Conservation (phyloP, 1,140 invertebrate genomes). For the Caenorhabditis latens region DNA sequence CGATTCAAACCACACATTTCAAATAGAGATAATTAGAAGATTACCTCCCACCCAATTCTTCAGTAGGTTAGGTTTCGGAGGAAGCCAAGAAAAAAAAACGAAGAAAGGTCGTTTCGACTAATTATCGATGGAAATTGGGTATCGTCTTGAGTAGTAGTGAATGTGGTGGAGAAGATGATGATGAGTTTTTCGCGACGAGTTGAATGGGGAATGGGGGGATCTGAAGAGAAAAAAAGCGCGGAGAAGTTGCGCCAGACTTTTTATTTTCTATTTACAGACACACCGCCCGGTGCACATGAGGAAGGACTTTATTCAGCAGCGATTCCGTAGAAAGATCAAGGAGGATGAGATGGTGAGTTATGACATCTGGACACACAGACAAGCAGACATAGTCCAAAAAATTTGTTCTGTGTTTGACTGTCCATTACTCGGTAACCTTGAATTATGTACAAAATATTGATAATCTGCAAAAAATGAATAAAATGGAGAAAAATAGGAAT, state of each 20-base stretch:
- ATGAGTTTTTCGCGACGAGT: background rate
- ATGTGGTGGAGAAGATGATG: background rate
- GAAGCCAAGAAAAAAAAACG: too few species aligned
- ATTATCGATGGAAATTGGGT: slow-evolving; percentile 15
- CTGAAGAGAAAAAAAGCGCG: background rate
- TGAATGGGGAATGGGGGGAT: background rate
- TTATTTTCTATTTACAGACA: slow-evolving; percentile 70
- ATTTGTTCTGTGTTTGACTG: too few species aligned
- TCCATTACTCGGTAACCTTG: too few species aligned
- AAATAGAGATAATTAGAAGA: slow-evolving; percentile 21
- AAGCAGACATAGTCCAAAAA: too few species aligned
- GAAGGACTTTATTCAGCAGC: slow-evolving; percentile 75
- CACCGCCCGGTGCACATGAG: slow-evolving; percentile 77
- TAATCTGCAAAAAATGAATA: too few species aligned
- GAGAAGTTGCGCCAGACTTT: background rate
- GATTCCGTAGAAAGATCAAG: slow-evolving; percentile 72
- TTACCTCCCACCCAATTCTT: background rate
- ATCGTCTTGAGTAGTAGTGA: background rate
- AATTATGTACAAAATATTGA: too few species aligned
- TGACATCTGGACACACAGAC: too few species aligned
- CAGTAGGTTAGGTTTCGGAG: too few species aligned
- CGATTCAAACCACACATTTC: background rate
- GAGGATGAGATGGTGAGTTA: slow-evolving; percentile 47
- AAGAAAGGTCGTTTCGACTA: slow-evolving; percentile 35
- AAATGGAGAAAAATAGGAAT: too few species aligned